Evolutionary conservation across 2,888 invertebrate genomes (phyloP).

Genomic region (Hyalella azteca): DNA sequence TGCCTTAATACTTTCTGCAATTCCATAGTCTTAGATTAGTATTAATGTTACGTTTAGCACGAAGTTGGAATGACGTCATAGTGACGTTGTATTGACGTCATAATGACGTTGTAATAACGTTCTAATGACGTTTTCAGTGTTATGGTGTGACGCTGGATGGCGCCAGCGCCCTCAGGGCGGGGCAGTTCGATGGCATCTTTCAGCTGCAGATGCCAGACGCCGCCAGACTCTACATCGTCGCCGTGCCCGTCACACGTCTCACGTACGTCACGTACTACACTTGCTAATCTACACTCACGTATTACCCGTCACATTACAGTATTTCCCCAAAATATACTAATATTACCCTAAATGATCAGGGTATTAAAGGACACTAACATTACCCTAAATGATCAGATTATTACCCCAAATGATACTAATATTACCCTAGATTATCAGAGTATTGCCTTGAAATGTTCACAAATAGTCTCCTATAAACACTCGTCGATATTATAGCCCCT

Average conservation of each 20-base stretch:
- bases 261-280: background rate
- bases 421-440: background rate
- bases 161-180: background rate
- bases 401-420: background rate
- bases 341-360: background rate
- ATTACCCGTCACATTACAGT: background rate
- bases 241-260: constrained; percentile 15
- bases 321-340: background rate
- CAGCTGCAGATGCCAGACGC: background rate
- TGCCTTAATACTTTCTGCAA: too few relatives aligned
- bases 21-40: too few relatives aligned
- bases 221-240: constrained; percentile 6
- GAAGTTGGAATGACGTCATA: too few relatives aligned
- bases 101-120: too few relatives aligned
- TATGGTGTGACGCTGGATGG: background rate
- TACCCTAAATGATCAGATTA: background rate
- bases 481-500: too few relatives aligned
- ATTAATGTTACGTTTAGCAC: too few relatives aligned
- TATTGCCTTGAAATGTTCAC: background rate
- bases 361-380: background rate
- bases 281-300: background rate
- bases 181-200: constrained; percentile 12
- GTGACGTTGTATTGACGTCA: too few relatives aligned
- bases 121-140: background rate
- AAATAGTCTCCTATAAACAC: too few relatives aligned